phyloP scores from a whole-genome alignment of 2,113 vertebrate species.

The Pterophyllum scalare region DNA sequence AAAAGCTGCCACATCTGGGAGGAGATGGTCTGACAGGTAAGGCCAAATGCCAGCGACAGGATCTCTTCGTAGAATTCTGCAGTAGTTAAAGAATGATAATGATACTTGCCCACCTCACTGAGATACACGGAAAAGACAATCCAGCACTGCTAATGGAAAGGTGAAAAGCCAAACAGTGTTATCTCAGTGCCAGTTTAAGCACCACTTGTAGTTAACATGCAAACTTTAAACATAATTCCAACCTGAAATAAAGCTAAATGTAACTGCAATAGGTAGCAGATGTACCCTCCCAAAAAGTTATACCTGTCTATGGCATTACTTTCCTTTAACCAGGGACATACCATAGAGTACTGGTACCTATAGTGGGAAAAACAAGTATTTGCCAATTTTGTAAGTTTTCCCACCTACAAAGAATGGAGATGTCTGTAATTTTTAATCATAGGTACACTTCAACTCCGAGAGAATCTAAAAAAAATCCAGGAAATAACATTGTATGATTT shows the following conservation, averaged over 20 bases:
- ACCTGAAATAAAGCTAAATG: not conserved
- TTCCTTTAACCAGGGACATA: not conserved
- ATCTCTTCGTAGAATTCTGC: constrained; percentile 99
- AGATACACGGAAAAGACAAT: not conserved
- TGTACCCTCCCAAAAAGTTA: not conserved
- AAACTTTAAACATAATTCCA: fast-evolving
- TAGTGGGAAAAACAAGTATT: too few relatives aligned
- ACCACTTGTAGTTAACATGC: not conserved
- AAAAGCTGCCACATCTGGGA: constrained; percentile 98
- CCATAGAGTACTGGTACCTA: too few relatives aligned
- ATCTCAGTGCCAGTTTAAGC: not conserved
- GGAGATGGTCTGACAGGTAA: constrained; percentile 94
- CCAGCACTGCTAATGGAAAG: not conserved
- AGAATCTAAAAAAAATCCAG: too few relatives aligned
- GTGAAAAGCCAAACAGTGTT: not conserved
- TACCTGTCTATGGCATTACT: not conserved
- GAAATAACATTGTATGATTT: too few relatives aligned
- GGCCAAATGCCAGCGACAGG: constrained; percentile 92
- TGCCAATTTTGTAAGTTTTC: too few relatives aligned
- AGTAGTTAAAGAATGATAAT: not conserved
- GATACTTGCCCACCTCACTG: not conserved
- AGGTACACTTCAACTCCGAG: too few relatives aligned
- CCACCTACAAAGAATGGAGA: too few relatives aligned
- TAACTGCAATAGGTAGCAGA: not conserved
- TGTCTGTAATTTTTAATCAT: too few relatives aligned